phyloP scores from a whole-genome alignment of 2,113 vertebrate species.

The Oncorhynchus gorbuscha region DNA sequence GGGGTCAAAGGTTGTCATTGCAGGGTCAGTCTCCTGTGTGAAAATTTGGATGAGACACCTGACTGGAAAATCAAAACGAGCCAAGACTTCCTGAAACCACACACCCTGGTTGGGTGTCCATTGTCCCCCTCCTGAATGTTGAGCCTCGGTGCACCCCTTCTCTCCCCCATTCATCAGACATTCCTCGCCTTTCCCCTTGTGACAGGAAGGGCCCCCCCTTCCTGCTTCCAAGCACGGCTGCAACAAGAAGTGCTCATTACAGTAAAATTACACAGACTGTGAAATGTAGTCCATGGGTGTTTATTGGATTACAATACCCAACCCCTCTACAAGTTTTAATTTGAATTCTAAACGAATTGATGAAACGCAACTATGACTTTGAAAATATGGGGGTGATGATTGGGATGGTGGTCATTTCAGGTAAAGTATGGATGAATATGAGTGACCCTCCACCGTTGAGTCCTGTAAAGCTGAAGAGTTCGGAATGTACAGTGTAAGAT shows the following conservation, averaged over 20 bases:
- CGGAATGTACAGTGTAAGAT: slow-evolving; percentile 37
- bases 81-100: background rate
- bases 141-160: background rate
- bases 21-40: background rate
- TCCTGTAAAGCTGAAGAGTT: slow-evolving; percentile 15
- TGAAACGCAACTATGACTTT: slow-evolving; percentile 8
- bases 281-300: slow-evolving; percentile 6
- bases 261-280: slow-evolving; percentile 12
- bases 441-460: slow-evolving; percentile 13
- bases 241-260: slow-evolving; percentile 21
- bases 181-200: slow-evolving; percentile 39
- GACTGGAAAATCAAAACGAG: background rate
- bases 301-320: slow-evolving; percentile 1
- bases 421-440: slow-evolving; percentile 16
- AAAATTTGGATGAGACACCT: background rate
- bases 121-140: background rate
- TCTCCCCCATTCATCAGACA: slow-evolving; percentile 28
- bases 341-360: background rate
- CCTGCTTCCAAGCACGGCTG: slow-evolving; percentile 7
- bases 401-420: slow-evolving; percentile 2
- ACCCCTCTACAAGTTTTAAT: background rate
- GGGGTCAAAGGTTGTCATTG: background rate
- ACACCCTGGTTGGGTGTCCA: background rate
- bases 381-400: slow-evolving; percentile 3
- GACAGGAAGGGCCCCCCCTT: slow-evolving; percentile 15